These are phyloP conservation scores for Thalassophryne amazonica DNA, from an alignment of 2,797 vertebrate genomes.

Conservation along the genomic window DNA sequence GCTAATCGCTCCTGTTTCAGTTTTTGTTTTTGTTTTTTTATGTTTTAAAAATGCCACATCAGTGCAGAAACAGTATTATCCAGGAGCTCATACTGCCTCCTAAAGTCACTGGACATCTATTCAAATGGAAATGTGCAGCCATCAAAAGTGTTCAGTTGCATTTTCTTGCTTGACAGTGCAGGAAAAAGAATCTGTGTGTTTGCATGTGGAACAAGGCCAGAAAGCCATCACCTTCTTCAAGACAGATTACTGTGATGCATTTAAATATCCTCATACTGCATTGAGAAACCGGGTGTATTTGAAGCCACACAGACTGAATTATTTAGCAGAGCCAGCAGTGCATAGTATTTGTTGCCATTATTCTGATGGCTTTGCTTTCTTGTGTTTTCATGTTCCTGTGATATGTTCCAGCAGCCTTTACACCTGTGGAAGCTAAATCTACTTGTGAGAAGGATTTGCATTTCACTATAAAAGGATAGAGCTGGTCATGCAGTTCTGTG, in stretches of 20 bases:
- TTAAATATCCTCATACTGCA: constrained; percentile 18
- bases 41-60: background rate
- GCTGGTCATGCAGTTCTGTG: constrained; percentile 7
- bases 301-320: constrained; percentile 10
- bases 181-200: background rate
- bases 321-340: constrained; percentile 19
- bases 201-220: background rate
- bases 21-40: background rate
- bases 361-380: constrained; percentile 31
- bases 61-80: too few relatives aligned
- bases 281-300: constrained; percentile 11
- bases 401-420: constrained; percentile 13
- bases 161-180: background rate
- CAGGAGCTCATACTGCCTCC: too few relatives aligned
- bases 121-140: too few relatives aligned
- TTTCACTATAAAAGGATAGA: background rate
- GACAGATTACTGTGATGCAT: constrained; percentile 1
- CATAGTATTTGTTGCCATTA: constrained; percentile 23
- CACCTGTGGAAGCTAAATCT: constrained; percentile 24
- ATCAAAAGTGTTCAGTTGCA: too few relatives aligned
- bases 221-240: constrained; percentile 1
- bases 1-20: background rate
- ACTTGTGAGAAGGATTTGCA: background rate
- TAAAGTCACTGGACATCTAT: too few relatives aligned
- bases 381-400: constrained; percentile 23